Evolutionary conservation across 2,888 invertebrate species (phyloP).

Genomic region (Osmoderma eremita): DNA sequence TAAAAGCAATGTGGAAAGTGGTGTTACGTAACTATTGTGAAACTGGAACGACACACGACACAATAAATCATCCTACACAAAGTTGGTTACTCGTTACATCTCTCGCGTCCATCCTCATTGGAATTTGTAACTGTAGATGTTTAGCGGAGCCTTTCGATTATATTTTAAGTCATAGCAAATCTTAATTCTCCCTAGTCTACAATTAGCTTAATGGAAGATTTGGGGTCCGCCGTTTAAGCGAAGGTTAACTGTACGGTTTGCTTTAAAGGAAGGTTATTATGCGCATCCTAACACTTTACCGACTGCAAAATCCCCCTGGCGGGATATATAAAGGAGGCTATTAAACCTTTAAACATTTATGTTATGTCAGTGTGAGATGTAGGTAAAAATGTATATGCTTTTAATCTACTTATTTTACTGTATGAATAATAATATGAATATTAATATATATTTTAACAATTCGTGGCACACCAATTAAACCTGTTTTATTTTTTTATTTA

Average conservation of each 20-base stretch:
- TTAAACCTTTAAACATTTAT: background rate
- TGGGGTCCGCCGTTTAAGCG: conserved; percentile 3
- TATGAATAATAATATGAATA: too few relatives aligned
- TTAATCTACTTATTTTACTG: too few relatives aligned
- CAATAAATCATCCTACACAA: background rate
- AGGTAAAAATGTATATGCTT: too few relatives aligned
- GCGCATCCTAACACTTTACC: background rate
- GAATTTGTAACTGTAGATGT: background rate
- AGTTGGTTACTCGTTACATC: too few relatives aligned
- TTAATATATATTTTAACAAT: too few relatives aligned
- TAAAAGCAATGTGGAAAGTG: background rate
- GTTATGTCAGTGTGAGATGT: background rate
- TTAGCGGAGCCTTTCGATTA: background rate
- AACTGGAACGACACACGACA: conserved; percentile 3
- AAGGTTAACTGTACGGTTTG: background rate
- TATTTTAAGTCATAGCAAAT: conserved; percentile 24
- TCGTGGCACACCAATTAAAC: too few relatives aligned
- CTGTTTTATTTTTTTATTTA: too few relatives aligned
- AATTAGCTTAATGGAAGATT: conserved; percentile 36
- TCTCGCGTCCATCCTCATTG: background rate
- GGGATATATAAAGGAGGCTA: background rate
- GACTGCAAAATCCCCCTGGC: background rate
- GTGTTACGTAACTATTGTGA: background rate
- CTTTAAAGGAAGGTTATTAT: conserved; percentile 1
- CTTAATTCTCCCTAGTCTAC: conserved; percentile 17